A percentile compares a stretch with the other conserved stretches of the same genome.
Evolutionary conservation across 2,888 invertebrate genomes (phyloP).

Genomic region (Notocelia uddmanniana): DNA sequence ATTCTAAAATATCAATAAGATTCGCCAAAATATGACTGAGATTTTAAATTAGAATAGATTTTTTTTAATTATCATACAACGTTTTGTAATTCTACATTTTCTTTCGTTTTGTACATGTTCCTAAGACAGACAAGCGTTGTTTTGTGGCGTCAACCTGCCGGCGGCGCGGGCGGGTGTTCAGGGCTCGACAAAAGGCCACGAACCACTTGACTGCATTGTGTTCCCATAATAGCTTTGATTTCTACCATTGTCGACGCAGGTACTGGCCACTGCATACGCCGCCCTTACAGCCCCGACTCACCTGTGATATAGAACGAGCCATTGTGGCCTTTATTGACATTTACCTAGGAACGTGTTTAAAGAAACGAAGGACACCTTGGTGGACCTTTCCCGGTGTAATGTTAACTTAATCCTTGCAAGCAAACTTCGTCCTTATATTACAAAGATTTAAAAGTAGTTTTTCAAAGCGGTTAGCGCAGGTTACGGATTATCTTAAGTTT

Average conservation of each 20-base stretch:
- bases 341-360: background rate
- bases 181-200: conserved; percentile 58
- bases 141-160: conserved; percentile 46
- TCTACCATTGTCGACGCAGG: conserved; percentile 69
- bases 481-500: conserved; percentile 20
- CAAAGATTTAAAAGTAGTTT: conserved; percentile 15
- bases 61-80: too few species aligned
- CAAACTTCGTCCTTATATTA: conserved; percentile 35
- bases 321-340: background rate
- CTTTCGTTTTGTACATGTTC: conserved; percentile 13
- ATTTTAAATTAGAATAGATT: background rate
- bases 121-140: conserved; percentile 13
- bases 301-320: background rate
- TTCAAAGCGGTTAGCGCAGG: background rate
- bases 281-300: conserved; percentile 40
- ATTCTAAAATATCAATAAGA: background rate
- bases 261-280: conserved; percentile 57
- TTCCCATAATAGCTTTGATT: conserved; percentile 71
- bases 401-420: conserved; percentile 27
- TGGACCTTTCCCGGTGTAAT: conserved; percentile 4
- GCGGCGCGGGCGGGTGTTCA: conserved; percentile 41
- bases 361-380: background rate
- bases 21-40: background rate
- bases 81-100: too few species aligned
- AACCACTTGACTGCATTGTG: conserved; percentile 75